A percentile compares a stretch with the other conserved stretches of the same genome.
These are phyloP conservation scores for Linurgus olivaceus DNA, from an alignment of 2,797 vertebrate genomes.

Conservation along the genomic window DNA sequence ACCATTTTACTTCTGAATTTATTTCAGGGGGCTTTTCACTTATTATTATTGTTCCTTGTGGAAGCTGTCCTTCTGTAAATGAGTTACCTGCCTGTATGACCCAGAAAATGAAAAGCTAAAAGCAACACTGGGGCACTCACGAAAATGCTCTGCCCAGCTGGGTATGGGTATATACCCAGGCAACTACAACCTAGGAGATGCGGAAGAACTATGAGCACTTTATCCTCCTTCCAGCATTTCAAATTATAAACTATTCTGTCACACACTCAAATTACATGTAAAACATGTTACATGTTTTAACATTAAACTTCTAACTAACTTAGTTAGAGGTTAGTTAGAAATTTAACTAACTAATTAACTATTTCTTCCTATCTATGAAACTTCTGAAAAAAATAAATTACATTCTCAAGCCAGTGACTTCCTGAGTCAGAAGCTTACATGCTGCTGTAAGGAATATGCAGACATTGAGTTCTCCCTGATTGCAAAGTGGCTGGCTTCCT, in stretches of 20 bases:
- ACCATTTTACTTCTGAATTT: neutral
- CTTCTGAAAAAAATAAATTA: neutral
- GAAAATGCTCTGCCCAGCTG: neutral
- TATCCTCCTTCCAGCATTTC: neutral
- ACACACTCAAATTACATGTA: neutral
- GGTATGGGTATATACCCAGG: neutral
- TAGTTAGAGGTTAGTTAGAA: too few species aligned
- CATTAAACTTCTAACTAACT: too few species aligned
- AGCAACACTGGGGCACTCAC: fast-evolving
- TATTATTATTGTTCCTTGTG: neutral
- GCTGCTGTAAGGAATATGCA: neutral
- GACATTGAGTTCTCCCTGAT: neutral
- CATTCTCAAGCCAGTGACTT: neutral
- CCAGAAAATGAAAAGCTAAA: neutral
- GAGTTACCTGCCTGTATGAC: neutral
- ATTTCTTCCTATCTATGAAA: neutral
- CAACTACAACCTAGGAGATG: neutral
- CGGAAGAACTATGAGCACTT: neutral
- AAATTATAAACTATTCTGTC: neutral
- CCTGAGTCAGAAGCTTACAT: neutral
- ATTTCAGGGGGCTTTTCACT: neutral
- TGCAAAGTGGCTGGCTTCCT: neutral
- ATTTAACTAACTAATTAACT: too few species aligned
- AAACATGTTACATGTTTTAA: neutral
- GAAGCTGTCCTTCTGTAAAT: neutral